Base-by-base conservation (phyloP, 2,888 invertebrate genomes). In the Folsomia candida region DNA sequence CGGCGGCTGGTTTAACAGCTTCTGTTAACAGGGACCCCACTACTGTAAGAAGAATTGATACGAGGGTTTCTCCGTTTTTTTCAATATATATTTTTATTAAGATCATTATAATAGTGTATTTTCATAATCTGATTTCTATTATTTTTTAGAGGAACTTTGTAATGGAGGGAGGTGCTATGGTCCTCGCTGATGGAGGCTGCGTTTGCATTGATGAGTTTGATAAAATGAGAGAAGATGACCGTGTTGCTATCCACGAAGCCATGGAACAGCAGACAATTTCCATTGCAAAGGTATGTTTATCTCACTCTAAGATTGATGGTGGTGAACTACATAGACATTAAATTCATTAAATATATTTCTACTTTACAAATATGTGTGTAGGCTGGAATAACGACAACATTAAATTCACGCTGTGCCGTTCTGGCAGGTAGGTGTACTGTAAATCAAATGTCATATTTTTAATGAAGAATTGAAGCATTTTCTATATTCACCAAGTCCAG, bases 191-290 rank as follows among this genome's bases (percentile, higher is more conserved):
- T 84, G 98, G 98, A 2, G 99, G 99, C 28, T 97, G 98, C 1
- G 98, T 99, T 0, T 99, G 99, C 83, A 99, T 99, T 82, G 99
- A 99, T 84, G 99, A 99, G 85, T 99, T 99, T 83, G 98, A 99
- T 84, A 99, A 99, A 86, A 99, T 99, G 99, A 88, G 94, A 68
- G 98, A 99, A 84, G 98, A 99, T 82, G 99, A 99, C 84, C 87
- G 98, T 77, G 99, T 99, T 9, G 98, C 98, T 57, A 99, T 99
- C 82, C 99, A 99, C 84, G 99, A 99, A 85, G 99, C 99, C 26
- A 99, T 99, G 99, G 99, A 99, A 83, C 99, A 99, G 82, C 99
- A 99, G 85, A 99, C 99, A 2, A 99, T 99, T 81, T 98, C 97
- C 1, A 97, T 99, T 79, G 98, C 99, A 1, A 99, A 99, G 86